Evolutionary conservation across 2,797 vertebrate genomes (phyloP), one percentile per base, ranked within the genome.

Genomic region (Apodemus agrarius): DNA sequence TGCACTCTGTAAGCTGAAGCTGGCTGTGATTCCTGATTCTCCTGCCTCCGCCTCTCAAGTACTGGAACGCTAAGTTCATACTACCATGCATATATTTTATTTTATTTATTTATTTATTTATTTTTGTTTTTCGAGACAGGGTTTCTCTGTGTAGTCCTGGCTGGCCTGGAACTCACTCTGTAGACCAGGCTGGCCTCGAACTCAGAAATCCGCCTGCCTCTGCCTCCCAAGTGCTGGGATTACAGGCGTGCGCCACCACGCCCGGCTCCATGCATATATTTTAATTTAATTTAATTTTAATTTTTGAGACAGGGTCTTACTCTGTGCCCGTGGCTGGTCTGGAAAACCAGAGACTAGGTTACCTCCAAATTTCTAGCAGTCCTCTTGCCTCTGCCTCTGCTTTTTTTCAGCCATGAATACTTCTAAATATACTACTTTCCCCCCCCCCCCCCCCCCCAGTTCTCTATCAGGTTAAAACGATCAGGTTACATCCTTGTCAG

Each of bases 391-490:
- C 49, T 52, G 31, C 49, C 54, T 74, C 16, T 72, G 22, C 22
- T 78, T 97, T 95, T 87, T 94, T 49, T 69, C 24, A 88, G 37
- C 29, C 52, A 46, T 54, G 40, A 67, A 34, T 94, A 94, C 93
- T 54, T 22, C 76, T 91, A 86, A 91, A 87, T 79, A 52, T 84
- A 82, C 89, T 87, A 2, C 89, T 94, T 96, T 78, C 67, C 19
- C 37, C 37, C 1, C 24, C 52, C 93, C n/a, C n/a, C n/a, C n/a
- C n/a, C n/a, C n/a, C n/a, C 95, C 69, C n/a, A 74, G 0, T 89
- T 69, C 21, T 93, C 85, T 94, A 40, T 59, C 34, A 87, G 80
- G 69, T 94, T 95, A 94, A 95, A 96, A 91, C 82, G 87, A 85
- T 52, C 52, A 52, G 52, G 52, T 52, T 52, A 81, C 49, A 84